Percentiles rank a stretch among this genome's conserved stretches.
Evolutionary conservation across 2,888 invertebrate genomes (phyloP).

Genomic region (Hemithea aestivaria): DNA sequence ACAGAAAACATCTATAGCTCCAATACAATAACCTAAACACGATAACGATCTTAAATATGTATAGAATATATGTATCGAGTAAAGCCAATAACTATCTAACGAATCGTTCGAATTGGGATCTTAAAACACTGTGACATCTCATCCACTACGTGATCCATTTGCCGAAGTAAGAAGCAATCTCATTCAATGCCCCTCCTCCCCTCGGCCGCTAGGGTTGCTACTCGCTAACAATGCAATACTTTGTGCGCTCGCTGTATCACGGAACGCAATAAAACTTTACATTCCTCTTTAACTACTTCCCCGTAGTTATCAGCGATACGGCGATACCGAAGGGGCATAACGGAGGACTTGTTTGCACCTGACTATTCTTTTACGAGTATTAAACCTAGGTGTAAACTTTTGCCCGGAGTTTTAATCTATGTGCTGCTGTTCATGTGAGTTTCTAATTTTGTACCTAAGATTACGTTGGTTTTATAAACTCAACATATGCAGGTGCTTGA

Average conservation of each 20-base stretch:
- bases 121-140: slow-evolving; percentile 81
- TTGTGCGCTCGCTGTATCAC: slow-evolving; percentile 64
- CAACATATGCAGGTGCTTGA: too few species aligned
- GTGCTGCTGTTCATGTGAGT: too few species aligned
- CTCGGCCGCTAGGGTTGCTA: slow-evolving; percentile 50
- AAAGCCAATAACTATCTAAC: slow-evolving; percentile 48
- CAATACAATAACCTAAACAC: slow-evolving; percentile 16
- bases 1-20: too few species aligned
- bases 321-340: slow-evolving; percentile 54
- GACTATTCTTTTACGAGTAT: slow-evolving; percentile 14
- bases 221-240: slow-evolving; percentile 64
- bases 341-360: slow-evolving; percentile 16
- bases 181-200: slow-evolving; percentile 72
- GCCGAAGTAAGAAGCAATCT: slow-evolving; percentile 80
- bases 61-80: slow-evolving; percentile 23
- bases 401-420: neutral
- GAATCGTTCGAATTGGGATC: slow-evolving; percentile 73
- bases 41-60: slow-evolving; percentile 20
- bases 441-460: too few species aligned
- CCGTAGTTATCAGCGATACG: slow-evolving; percentile 65
- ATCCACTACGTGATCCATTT: slow-evolving; percentile 81
- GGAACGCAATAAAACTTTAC: slow-evolving; percentile 74
- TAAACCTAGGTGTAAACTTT: slow-evolving; percentile 2
- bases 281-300: slow-evolving; percentile 73
- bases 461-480: too few species aligned